Evolutionary conservation across 2,113 vertebrate genomes (phyloP).

Genomic region (Brachionichthys hirsutus): DNA sequence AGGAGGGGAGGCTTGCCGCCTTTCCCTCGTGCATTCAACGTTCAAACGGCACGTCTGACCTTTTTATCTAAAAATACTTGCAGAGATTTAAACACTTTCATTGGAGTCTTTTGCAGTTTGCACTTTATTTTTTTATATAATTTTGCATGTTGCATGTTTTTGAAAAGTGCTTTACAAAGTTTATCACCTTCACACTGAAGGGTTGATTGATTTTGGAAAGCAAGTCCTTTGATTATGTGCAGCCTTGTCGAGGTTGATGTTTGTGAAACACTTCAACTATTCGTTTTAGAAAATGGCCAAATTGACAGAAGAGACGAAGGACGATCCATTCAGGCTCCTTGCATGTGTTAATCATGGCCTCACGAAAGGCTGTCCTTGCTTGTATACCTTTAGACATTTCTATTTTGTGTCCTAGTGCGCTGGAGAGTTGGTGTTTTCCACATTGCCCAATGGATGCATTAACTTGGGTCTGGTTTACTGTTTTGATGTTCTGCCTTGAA

Average conservation of each 20-base stretch:
- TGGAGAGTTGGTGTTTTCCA: slow-evolving; percentile 17
- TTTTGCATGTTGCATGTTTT: too few species aligned
- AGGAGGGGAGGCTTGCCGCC: too few species aligned
- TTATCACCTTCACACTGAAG: neutral
- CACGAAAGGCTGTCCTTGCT: slow-evolving; percentile 4
- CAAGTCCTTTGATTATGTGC: neutral
- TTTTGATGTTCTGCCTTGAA: too few species aligned
- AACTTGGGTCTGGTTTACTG: too few species aligned
- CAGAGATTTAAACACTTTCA: too few species aligned
- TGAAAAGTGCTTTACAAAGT: neutral
- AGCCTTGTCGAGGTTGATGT: slow-evolving; percentile 13
- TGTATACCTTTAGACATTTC: neutral
- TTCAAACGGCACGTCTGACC: too few species aligned
- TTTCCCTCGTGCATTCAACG: too few species aligned
- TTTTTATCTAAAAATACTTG: too few species aligned
- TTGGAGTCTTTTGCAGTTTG: too few species aligned
- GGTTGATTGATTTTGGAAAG: slow-evolving; percentile 2
- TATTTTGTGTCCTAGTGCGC: neutral
- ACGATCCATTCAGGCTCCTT: neutral
- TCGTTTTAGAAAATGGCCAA: slow-evolving; percentile 8
- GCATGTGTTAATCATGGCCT: slow-evolving; percentile 8
- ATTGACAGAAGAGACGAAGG: slow-evolving; percentile 19
- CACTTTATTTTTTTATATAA: too few species aligned
- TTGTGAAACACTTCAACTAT: slow-evolving; percentile 23
- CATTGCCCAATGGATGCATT: too few species aligned